A percentile compares a stretch with the other conserved stretches of the same genome.
phyloP scores from a whole-genome alignment of 2,797 vertebrate species.

The Serranus cabrilla region DNA sequence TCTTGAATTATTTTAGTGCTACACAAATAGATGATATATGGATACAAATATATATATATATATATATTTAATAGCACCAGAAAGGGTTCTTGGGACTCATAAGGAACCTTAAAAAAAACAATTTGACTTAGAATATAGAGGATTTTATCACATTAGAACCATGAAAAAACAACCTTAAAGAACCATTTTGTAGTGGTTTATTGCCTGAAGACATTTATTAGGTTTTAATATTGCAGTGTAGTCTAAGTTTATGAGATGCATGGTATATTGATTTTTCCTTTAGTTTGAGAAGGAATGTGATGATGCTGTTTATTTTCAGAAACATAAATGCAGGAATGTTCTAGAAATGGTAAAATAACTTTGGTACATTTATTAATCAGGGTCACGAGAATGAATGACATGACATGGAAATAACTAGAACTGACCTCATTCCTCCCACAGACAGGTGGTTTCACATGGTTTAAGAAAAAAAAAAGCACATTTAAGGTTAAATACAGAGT shows the following conservation, averaged over 20 bases:
- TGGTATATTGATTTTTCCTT: not conserved
- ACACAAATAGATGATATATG: too few species aligned
- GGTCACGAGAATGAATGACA: not conserved
- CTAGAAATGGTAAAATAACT: not conserved
- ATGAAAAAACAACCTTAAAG: not conserved
- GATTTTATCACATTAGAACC: not conserved
- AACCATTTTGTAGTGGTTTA: not conserved
- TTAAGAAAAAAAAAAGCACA: not conserved
- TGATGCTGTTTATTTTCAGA: not conserved
- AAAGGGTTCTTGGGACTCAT: not conserved
- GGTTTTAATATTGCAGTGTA: not conserved
- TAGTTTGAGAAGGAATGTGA: not conserved
- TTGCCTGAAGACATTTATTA: not conserved
- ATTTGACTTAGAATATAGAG: not conserved
- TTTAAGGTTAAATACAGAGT: constrained; percentile 5
- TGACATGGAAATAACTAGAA: not conserved
- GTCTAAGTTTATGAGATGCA: not conserved
- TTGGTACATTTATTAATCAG: not conserved
- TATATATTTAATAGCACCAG: not conserved
- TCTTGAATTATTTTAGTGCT: not conserved
- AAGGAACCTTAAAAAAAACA: not conserved
- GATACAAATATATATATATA: too few species aligned
- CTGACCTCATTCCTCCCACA: not conserved
- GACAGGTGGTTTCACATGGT: not conserved
- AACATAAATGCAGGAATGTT: not conserved